Percentiles rank a stretch among this genome's conserved stretches.
These are phyloP conservation scores for Congeria kusceri DNA, from an alignment of 2,888 invertebrate genomes.

Conservation along the genomic window DNA sequence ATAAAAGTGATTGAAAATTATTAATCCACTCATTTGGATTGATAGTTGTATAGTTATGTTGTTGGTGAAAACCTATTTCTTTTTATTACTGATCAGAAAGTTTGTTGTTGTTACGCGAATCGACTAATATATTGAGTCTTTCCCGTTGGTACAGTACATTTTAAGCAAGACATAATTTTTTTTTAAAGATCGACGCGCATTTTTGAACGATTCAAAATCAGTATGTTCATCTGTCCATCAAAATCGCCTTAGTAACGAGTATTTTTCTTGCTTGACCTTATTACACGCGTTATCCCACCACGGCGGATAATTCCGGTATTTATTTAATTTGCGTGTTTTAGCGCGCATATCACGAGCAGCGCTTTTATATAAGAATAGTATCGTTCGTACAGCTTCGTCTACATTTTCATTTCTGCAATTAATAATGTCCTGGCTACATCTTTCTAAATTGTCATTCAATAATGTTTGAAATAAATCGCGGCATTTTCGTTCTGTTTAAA, in stretches of 20 bases:
- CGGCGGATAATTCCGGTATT: background rate
- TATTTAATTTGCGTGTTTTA: background rate
- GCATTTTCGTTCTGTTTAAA: too few species aligned
- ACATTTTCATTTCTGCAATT: background rate
- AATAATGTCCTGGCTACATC: background rate
- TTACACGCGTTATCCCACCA: constrained; percentile 10
- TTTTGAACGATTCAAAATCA: constrained; percentile 4
- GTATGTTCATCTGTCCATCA: background rate
- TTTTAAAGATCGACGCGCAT: background rate
- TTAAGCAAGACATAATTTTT: background rate
- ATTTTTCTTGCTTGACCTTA: background rate
- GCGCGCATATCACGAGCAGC: constrained; percentile 3
- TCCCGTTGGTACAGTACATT: too few species aligned
- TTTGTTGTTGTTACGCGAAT: too few species aligned
- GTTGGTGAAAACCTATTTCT: too few species aligned
- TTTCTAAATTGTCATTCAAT: too few species aligned
- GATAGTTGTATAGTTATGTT: too few species aligned
- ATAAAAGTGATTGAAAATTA: too few species aligned
- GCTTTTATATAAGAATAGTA: background rate
- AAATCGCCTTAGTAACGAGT: constrained; percentile 3
- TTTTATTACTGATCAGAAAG: too few species aligned
- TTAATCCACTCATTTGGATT: too few species aligned
- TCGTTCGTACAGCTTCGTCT: background rate
- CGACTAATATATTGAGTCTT: too few species aligned
- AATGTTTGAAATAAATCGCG: too few species aligned